Conservation (phyloP, 1,140 invertebrate species). For the Heliothis subflexa region DNA sequence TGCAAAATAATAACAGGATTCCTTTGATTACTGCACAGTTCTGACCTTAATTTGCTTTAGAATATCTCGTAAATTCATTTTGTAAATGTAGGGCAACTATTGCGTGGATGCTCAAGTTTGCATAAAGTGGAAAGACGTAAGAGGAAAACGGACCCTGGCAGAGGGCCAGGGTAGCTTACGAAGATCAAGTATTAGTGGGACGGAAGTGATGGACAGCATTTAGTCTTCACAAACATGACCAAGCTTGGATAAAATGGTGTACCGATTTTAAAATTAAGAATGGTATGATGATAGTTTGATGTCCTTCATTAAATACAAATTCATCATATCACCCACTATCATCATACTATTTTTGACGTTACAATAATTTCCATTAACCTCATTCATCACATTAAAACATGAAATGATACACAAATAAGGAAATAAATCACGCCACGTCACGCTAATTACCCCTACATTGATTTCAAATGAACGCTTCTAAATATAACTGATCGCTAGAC, state of each 20-base stretch:
- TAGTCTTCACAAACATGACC: not conserved
- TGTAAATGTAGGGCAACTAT: not conserved
- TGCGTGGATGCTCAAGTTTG: conserved; percentile 5
- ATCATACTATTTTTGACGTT: too few relatives aligned
- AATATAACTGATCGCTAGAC: conserved; percentile 26
- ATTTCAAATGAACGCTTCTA: conserved; percentile 31
- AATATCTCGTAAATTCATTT: conserved; percentile 33
- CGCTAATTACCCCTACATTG: conserved; percentile 36
- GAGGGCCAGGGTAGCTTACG: conserved; percentile 4
- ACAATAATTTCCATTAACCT: not conserved
- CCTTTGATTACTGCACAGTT: conserved; percentile 38
- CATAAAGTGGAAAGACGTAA: not conserved
- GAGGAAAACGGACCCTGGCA: conserved; percentile 13
- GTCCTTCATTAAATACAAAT: too few relatives aligned
- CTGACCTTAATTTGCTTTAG: conserved; percentile 31
- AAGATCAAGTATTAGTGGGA: conserved; percentile 1
- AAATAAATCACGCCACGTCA: conserved; percentile 28
- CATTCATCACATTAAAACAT: not conserved
- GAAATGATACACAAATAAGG: not conserved
- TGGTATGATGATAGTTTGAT: too few relatives aligned
- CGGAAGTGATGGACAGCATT: conserved; percentile 20
- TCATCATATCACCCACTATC: too few relatives aligned
- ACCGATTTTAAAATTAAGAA: not conserved
- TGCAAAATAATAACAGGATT: conserved; percentile 34
- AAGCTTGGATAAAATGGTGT: too few relatives aligned